These are phyloP conservation scores for Ricordea florida DNA, from an alignment of 92 coral and sea anemone genomes.

Conservation along the genomic window DNA sequence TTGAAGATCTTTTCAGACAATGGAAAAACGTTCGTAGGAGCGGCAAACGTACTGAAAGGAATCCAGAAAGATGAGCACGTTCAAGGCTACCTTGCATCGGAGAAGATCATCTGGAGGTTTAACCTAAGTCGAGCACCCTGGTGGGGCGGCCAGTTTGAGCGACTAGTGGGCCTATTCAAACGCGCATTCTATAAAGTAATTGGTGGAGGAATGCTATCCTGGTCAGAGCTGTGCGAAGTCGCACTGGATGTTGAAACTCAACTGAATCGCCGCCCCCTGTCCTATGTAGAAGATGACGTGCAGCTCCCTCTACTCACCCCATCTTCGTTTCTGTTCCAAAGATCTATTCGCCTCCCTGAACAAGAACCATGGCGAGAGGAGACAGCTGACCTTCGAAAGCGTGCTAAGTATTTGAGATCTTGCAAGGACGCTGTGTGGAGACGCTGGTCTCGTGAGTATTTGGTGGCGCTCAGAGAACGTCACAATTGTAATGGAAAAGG, in stretches of 20 bases:
- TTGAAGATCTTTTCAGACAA: constrained; percentile 26
- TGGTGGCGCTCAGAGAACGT: no score
- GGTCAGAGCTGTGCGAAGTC: constrained; percentile 38
- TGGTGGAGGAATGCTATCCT: constrained; percentile 32
- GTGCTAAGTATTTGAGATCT: no score
- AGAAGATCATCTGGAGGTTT: constrained; percentile 15
- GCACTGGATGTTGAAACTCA: constrained; percentile 32
- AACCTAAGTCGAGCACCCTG: constrained; percentile 46
- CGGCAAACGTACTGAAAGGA: constrained; percentile 34
- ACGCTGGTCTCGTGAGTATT: no score
- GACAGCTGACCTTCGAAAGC: no score
- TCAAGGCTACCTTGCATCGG: constrained; percentile 29
- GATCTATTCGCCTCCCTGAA: no score
- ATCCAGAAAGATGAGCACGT: no score
- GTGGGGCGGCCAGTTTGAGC: constrained; percentile 46
- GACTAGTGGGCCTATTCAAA: constrained; percentile 34
- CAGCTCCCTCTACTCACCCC: constrained; percentile 11
- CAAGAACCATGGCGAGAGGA: no score
- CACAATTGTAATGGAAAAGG: no score
- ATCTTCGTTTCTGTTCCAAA: not conserved
- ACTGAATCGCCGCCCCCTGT: constrained; percentile 26
- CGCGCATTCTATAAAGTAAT: constrained; percentile 21
- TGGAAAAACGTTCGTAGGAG: constrained; percentile 40
- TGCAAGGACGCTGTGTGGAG: no score
- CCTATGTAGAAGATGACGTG: constrained; percentile 9